These are phyloP conservation scores for Pseudorhombus dupliciocellatus DNA, from an alignment of 2,113 vertebrate species.

Conservation along the genomic window DNA sequence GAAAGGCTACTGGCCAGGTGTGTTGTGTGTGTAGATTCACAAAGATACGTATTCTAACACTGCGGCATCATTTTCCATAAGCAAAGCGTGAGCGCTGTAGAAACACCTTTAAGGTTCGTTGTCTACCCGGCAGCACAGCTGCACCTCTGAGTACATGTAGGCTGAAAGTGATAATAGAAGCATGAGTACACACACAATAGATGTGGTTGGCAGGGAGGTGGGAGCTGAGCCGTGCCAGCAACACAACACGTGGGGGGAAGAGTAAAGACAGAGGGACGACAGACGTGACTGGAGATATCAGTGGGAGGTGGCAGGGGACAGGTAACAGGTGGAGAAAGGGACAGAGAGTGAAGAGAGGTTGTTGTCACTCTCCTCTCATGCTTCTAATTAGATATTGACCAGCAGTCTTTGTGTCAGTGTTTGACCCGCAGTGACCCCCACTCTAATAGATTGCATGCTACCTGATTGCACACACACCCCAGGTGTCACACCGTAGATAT, in stretches of 20 bases:
- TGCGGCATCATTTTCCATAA: slow-evolving; percentile 1
- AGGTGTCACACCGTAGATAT: slow-evolving; percentile 13
- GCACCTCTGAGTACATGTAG: slow-evolving; percentile 11
- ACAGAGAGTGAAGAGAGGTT: slow-evolving; percentile 26
- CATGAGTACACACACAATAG: slow-evolving; percentile 30
- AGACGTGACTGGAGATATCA: slow-evolving; percentile 51
- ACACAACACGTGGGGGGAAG: slow-evolving; percentile 44
- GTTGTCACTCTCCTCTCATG: slow-evolving; percentile 53
- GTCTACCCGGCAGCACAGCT: slow-evolving; percentile 27
- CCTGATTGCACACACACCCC: slow-evolving; percentile 23
- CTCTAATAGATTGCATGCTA: slow-evolving; percentile 55
- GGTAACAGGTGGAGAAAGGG: slow-evolving; percentile 25
- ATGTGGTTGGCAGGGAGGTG: slow-evolving; percentile 18
- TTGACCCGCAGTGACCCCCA: slow-evolving; percentile 57
- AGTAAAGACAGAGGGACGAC: slow-evolving; percentile 43
- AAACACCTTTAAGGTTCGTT: slow-evolving; percentile 20
- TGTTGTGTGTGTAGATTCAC: not conserved
- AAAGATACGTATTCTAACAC: not conserved
- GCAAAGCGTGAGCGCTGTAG: slow-evolving; percentile 1
- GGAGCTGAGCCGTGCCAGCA: slow-evolving; percentile 28
- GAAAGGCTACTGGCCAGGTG: not conserved
- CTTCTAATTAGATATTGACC: slow-evolving; percentile 81
- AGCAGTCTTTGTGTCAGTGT: slow-evolving; percentile 57
- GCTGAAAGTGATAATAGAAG: slow-evolving; percentile 6
- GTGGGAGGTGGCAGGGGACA: slow-evolving; percentile 53